These are phyloP conservation scores for Alitta virens DNA, from an alignment of 2,888 invertebrate species.

Conservation along the genomic window DNA sequence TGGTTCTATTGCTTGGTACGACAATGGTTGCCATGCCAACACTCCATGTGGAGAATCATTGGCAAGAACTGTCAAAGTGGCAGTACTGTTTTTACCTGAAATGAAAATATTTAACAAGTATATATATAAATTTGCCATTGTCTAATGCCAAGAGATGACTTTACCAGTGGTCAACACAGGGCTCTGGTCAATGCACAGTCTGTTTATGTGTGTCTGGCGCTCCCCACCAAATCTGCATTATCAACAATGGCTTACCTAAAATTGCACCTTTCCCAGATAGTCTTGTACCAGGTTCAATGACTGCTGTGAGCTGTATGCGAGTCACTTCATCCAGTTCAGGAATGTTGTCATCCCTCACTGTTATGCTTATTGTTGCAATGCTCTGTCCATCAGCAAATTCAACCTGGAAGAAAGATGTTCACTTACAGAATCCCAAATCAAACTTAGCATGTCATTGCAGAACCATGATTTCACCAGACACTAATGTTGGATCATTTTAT, in stretches of 20 bases:
- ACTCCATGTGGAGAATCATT: constrained; percentile 54
- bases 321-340: constrained; percentile 49
- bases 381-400: constrained; percentile 47
- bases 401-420: constrained; percentile 32
- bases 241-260: constrained; percentile 49
- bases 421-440: neutral
- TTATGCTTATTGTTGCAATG: constrained; percentile 42
- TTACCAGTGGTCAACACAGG: too few relatives aligned
- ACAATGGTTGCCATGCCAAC: constrained; percentile 43
- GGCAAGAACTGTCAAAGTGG: constrained; percentile 44
- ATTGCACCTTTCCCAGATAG: constrained; percentile 39
- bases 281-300: constrained; percentile 39
- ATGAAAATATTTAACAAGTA: too few relatives aligned
- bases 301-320: constrained; percentile 39
- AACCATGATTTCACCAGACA: neutral
- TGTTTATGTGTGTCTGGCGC: too few relatives aligned
- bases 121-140: too few relatives aligned
- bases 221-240: too few relatives aligned
- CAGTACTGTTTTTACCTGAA: constrained; percentile 21
- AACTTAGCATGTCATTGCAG: neutral
- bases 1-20: constrained; percentile 37
- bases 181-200: too few relatives aligned
- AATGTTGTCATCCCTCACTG: constrained; percentile 44
- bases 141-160: too few relatives aligned
- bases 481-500: neutral